These are phyloP conservation scores for Drosophila takahashii DNA, from an alignment of 1,140 invertebrate species.

Conservation along the genomic window DNA sequence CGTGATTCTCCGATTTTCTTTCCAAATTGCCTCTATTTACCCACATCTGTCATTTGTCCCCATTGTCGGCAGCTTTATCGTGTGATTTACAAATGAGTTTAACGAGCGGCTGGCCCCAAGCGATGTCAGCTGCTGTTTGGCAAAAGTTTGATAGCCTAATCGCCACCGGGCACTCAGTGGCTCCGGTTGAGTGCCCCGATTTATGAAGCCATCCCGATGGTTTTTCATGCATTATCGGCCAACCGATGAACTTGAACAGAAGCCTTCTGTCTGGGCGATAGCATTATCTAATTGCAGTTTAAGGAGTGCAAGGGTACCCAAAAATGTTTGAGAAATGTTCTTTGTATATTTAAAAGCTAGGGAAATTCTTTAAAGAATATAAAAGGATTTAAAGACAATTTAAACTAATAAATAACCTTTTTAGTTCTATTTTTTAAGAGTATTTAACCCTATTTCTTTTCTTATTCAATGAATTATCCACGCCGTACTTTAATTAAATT, in stretches of 20 bases:
- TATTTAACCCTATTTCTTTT: no score
- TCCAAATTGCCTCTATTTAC: conserved; percentile 37
- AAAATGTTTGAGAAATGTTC: neutral
- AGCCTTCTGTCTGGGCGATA: conserved; percentile 10
- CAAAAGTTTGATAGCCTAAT: conserved; percentile 41
- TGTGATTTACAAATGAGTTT: conserved; percentile 52
- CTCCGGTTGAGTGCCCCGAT: conserved; percentile 27
- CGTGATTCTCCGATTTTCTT: conserved; percentile 24
- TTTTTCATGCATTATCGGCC: neutral
- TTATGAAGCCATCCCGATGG: conserved; percentile 6
- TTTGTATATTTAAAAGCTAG: neutral
- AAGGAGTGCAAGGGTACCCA: neutral
- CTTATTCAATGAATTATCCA: neutral
- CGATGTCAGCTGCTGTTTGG: conserved; percentile 14
- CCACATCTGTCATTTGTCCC: conserved; percentile 8
- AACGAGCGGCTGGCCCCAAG: conserved; percentile 13
- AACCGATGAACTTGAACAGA: conserved; percentile 25
- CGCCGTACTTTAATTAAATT: neutral
- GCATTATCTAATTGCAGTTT: conserved; percentile 18
- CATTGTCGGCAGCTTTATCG: conserved; percentile 41
- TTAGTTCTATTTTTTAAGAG: no score
- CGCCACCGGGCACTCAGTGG: conserved; percentile 17
- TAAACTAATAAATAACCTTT: no score
- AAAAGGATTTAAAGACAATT: no score
- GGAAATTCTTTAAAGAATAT: no score